Evolutionary conservation across 2,113 vertebrate species (phyloP).

Genomic region (Chaetorhynchus papuensis): DNA sequence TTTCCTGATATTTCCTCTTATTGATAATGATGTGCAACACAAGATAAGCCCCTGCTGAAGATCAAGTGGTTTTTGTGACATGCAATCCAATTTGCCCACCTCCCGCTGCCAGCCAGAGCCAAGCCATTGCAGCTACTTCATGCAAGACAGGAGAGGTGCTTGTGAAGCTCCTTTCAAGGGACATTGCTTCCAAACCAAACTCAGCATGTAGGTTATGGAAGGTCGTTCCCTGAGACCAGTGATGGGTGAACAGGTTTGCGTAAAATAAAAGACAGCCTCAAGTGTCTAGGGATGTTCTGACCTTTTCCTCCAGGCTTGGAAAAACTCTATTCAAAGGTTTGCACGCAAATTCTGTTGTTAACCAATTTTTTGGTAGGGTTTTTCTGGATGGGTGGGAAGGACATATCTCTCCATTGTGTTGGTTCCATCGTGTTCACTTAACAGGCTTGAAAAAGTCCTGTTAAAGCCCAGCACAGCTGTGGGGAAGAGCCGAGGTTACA

Average conservation of each 20-base stretch:
- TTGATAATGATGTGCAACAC: neutral
- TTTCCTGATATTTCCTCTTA: neutral
- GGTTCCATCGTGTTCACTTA: neutral
- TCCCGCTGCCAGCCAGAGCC: neutral
- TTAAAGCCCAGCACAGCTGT: neutral
- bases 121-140: neutral
- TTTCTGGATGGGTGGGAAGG: neutral
- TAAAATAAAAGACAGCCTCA: neutral
- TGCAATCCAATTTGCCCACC: neutral
- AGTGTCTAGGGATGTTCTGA: neutral
- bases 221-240: neutral
- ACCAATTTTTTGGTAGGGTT: neutral
- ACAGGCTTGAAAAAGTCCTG: neutral
- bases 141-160: neutral
- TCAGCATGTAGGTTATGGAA: neutral
- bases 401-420: neutral
- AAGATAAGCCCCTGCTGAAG: neutral
- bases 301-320: neutral
- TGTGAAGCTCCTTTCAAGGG: conserved; percentile 29
- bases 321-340: neutral
- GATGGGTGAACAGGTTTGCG: neutral
- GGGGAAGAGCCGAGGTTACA: neutral
- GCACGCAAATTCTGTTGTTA: neutral
- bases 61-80: neutral
- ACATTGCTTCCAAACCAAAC: neutral